Percentiles rank a stretch among this genome's conserved stretches.
Conservation (phyloP, 2,113 vertebrate genomes). For the Pachyramphus minor region DNA sequence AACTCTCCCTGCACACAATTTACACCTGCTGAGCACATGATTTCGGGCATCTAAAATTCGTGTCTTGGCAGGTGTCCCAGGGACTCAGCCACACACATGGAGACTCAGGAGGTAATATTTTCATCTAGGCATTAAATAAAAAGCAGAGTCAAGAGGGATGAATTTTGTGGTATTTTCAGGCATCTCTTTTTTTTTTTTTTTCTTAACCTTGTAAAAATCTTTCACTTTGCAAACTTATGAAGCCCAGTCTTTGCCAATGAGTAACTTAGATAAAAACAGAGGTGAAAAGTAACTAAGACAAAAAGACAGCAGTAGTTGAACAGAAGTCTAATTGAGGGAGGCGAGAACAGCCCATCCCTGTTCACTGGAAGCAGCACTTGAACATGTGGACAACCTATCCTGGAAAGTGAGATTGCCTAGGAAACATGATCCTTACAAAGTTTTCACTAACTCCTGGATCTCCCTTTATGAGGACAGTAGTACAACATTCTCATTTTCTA, state of each 20-base stretch:
- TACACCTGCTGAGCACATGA: slow-evolving; percentile 53
- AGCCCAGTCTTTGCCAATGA: background rate
- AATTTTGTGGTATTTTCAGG: background rate
- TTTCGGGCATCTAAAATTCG: background rate
- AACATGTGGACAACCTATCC: background rate
- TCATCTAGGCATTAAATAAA: slow-evolving; percentile 9
- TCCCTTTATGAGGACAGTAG: background rate
- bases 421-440: background rate
- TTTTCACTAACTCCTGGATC: background rate
- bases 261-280: background rate
- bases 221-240: background rate
- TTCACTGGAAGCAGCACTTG: background rate
- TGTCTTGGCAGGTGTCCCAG: slow-evolving; percentile 8
- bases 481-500: accelerated
- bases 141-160: background rate
- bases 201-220: background rate
- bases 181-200: background rate
- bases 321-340: background rate
- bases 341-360: background rate
- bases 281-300: background rate
- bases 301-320: background rate
- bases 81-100: background rate
- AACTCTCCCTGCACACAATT: slow-evolving; percentile 41
- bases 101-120: slow-evolving; percentile 4
- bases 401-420: background rate